Evolutionary conservation across 2,797 vertebrate species (phyloP).

Genomic region (Danio albolineatus): DNA sequence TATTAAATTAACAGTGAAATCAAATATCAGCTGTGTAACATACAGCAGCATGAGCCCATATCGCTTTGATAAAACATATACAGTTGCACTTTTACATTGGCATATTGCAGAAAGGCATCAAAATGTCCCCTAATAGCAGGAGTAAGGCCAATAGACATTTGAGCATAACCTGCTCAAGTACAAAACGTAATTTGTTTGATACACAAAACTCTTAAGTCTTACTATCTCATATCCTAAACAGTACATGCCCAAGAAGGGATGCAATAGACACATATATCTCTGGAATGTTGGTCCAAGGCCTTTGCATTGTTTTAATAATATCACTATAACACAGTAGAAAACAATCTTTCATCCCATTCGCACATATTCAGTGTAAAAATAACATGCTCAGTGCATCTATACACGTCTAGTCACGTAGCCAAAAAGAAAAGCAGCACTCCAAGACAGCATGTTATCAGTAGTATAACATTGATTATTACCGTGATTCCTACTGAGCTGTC

Average conservation of each 20-base stretch:
- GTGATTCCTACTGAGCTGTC: constrained; percentile 33
- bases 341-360: constrained; percentile 18
- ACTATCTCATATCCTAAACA: constrained; percentile 2
- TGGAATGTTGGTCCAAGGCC: constrained; percentile 70
- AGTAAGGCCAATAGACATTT: constrained; percentile 56
- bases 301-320: constrained; percentile 27
- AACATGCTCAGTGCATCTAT: constrained; percentile 14
- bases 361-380: constrained; percentile 29
- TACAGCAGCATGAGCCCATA: constrained; percentile 71
- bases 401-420: constrained; percentile 1
- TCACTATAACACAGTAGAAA: constrained; percentile 20
- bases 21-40: constrained; percentile 71
- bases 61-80: constrained; percentile 64
- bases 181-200: constrained; percentile 2
- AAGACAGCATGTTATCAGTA: constrained; percentile 48
- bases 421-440: constrained; percentile 48
- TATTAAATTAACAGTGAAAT: constrained; percentile 80
- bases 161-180: neutral
- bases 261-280: constrained; percentile 18
- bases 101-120: constrained; percentile 81
- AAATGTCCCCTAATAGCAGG: constrained; percentile 62
- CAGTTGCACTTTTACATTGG: constrained; percentile 61
- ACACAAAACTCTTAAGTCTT: neutral
- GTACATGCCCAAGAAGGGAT: constrained; percentile 8
- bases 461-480: constrained; percentile 36